Evolutionary conservation across 1,140 invertebrate species (phyloP).

Genomic region (Cydia amplana): DNA sequence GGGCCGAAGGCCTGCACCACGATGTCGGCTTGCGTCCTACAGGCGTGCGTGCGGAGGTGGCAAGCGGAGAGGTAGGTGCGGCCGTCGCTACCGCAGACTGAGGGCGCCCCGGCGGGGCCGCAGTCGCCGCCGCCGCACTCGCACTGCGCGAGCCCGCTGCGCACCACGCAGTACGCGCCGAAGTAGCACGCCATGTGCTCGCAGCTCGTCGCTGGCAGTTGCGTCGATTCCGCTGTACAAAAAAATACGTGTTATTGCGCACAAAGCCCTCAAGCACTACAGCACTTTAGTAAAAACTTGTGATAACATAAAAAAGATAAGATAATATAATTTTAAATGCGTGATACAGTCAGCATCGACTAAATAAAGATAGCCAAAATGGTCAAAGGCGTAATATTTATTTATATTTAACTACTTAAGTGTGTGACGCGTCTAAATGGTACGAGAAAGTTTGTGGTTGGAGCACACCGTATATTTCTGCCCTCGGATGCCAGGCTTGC

Average conservation of each 20-base stretch:
- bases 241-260: too few species aligned
- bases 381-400: too few species aligned
- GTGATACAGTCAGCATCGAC: too few species aligned
- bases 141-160: constrained; percentile 84
- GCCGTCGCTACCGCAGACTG: constrained; percentile 89
- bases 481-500: constrained; percentile 92
- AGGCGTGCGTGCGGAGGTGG: constrained; percentile 86
- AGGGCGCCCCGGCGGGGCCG: constrained; percentile 70
- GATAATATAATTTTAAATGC: too few species aligned
- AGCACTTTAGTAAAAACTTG: not conserved
- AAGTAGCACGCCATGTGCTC: constrained; percentile 89
- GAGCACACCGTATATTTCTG: constrained; percentile 92
- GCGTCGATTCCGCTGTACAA: constrained; percentile 82
- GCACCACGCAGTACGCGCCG: constrained; percentile 89
- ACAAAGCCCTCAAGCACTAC: too few species aligned
- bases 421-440: too few species aligned
- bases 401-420: too few species aligned
- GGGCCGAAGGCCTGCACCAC: constrained; percentile 88
- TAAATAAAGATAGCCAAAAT: too few species aligned
- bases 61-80: constrained; percentile 88
- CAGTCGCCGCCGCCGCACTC: constrained; percentile 83
- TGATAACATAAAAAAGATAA: too few species aligned
- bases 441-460: constrained; percentile 86
- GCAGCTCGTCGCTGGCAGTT: constrained; percentile 84
- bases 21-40: constrained; percentile 89